Conservation (phyloP, 2,888 invertebrate genomes). For the Calameuta pallipes region DNA sequence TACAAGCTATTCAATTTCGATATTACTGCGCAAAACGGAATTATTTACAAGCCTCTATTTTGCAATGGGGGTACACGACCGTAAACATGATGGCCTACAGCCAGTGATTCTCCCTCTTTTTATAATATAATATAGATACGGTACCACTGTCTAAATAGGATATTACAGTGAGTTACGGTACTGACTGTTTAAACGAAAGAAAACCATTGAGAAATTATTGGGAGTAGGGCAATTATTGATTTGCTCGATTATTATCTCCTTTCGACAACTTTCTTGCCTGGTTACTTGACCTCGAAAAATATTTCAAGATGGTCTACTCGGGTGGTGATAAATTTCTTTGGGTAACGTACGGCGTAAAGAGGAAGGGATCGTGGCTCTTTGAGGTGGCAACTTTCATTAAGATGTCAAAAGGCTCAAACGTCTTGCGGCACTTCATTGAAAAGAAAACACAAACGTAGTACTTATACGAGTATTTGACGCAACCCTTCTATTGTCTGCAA, state of each 20-base stretch:
- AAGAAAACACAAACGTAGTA: not conserved
- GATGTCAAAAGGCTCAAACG: not conserved
- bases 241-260: not conserved
- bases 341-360: not conserved
- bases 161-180: not conserved
- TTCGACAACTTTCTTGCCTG: not conserved
- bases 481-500: not conserved
- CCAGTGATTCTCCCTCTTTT: not conserved
- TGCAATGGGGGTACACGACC: not conserved
- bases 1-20: conserved; percentile 5
- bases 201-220: not conserved
- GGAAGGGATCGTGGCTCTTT: not conserved
- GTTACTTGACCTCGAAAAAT: not conserved
- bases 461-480: not conserved
- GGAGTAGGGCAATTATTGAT: not conserved
- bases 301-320: not conserved
- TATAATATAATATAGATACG: not conserved
- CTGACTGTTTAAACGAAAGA: not conserved
- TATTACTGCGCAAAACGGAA: not conserved
- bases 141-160: not conserved
- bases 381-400: not conserved
- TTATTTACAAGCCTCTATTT: conserved; percentile 1
- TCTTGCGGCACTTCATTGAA: not conserved
- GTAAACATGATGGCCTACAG: not conserved
- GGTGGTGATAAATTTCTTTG: not conserved